A percentile compares a stretch with the other conserved stretches of the same genome.
phyloP scores from a whole-genome alignment of 2,797 vertebrate species.

The Peromyscus attwateri region DNA sequence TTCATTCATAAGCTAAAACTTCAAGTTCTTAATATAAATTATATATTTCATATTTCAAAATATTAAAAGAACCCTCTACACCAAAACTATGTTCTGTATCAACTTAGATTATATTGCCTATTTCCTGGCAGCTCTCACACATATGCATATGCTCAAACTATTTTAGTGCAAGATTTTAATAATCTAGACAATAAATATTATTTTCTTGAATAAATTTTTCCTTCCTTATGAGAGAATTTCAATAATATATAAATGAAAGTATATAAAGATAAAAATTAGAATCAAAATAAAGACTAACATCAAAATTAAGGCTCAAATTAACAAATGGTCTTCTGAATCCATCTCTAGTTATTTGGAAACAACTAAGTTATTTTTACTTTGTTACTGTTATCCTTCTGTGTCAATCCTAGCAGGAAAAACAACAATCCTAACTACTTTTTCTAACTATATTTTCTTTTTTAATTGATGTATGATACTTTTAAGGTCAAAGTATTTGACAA shows the following conservation, averaged over 20 bases:
- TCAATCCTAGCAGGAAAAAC: constrained; percentile 7
- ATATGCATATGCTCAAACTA: background rate
- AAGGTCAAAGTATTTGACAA: constrained; percentile 79
- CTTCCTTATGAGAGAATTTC: constrained; percentile 42
- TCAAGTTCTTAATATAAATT: constrained; percentile 1
- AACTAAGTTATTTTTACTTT: constrained; percentile 8
- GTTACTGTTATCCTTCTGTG: background rate
- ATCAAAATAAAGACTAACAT: constrained; percentile 38
- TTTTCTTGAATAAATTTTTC: constrained; percentile 14
- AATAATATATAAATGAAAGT: background rate
- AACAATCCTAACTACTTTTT: constrained; percentile 1
- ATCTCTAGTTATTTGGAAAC: constrained; percentile 45
- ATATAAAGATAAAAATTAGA: constrained; percentile 40
- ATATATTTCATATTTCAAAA: background rate
- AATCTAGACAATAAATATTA: background rate
- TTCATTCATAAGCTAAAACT: constrained; percentile 53
- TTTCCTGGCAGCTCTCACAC: background rate
- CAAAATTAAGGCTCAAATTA: background rate
- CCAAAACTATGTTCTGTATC: background rate
- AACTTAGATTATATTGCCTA: background rate
- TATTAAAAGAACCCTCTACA: background rate
- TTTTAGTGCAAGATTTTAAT: constrained; percentile 48
- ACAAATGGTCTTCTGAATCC: background rate
- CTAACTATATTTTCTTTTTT: background rate
- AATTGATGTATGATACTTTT: background rate